A percentile compares a stretch with the other conserved stretches of the same genome.
phyloP scores from a whole-genome alignment of 2,797 vertebrate species.

The Rhinoraja longicauda region DNA sequence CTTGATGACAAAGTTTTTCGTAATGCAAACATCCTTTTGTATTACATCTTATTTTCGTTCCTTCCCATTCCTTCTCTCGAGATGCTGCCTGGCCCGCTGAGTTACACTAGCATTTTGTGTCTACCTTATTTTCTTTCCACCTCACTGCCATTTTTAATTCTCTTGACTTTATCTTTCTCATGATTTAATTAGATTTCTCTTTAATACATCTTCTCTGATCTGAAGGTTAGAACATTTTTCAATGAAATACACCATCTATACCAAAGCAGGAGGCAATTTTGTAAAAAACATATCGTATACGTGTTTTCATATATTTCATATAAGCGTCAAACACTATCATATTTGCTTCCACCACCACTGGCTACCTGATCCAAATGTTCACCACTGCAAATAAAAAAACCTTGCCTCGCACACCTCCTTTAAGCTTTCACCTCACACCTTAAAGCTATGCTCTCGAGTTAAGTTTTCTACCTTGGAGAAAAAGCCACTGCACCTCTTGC shows the following conservation, averaged over 20 bases:
- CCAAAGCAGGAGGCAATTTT: not conserved
- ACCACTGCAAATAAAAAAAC: too few relatives aligned
- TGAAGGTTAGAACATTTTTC: not conserved
- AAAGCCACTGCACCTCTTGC: too few relatives aligned
- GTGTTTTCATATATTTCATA: not conserved
- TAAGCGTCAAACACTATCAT: too few relatives aligned
- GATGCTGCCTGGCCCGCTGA: too few relatives aligned
- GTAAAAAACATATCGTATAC: not conserved
- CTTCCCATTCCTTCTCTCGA: too few relatives aligned
- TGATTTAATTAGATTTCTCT: not conserved
- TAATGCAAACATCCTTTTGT: not conserved
- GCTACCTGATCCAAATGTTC: too few relatives aligned
- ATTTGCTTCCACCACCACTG: too few relatives aligned
- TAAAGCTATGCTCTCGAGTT: not conserved
- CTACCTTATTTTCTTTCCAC: not conserved
- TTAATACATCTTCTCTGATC: not conserved
- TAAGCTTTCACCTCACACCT: too few relatives aligned
- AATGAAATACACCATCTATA: not conserved
- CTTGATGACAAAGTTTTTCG: not conserved
- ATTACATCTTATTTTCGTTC: not conserved
- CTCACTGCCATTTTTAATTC: not conserved
- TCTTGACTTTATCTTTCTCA: not conserved
- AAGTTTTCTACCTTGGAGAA: too few relatives aligned
- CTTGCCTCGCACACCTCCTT: not conserved
- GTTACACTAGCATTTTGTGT: too few relatives aligned